Conservation (phyloP, 1,140 invertebrate species). For the Druon quercuslanigerum region DNA sequence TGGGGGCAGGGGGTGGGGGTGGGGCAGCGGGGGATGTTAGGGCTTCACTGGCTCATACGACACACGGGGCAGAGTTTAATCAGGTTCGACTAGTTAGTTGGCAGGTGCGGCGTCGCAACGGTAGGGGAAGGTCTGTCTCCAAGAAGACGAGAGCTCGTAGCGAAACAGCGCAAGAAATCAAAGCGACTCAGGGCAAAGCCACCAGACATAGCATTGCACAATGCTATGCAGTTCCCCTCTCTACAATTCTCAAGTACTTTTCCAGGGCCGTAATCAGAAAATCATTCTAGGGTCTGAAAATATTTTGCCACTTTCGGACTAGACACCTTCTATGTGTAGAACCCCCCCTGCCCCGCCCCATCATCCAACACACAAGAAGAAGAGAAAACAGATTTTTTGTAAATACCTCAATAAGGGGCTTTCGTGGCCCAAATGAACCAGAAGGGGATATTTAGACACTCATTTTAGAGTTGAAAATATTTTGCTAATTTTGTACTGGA, state of each 20-base stretch:
- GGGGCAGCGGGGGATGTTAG: conserved; percentile 36
- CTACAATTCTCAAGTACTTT: neutral
- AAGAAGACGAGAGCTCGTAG: conserved; percentile 48
- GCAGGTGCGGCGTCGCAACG: conserved; percentile 69
- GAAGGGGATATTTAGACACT: too few species aligned
- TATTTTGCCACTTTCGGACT: too few species aligned
- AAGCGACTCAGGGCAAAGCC: conserved; percentile 46
- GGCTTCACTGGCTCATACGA: conserved; percentile 59
- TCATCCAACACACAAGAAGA: too few species aligned
- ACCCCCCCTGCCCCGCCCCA: too few species aligned
- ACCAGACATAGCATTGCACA: conserved; percentile 51
- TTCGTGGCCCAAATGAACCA: too few species aligned
- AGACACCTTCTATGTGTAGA: too few species aligned
- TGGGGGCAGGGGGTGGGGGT: neutral
- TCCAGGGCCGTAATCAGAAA: neutral
- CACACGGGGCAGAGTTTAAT: conserved; percentile 73
- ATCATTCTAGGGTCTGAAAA: too few species aligned
- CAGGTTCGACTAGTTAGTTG: conserved; percentile 75
- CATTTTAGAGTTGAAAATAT: too few species aligned
- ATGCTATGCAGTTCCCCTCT: conserved; percentile 56
- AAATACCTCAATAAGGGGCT: too few species aligned
- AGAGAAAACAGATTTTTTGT: too few species aligned
- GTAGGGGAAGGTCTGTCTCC: conserved; percentile 54
- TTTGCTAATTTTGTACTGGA: too few species aligned
- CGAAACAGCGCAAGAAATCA: conserved; percentile 55